These are phyloP conservation scores for Eulemur mongoz DNA, from an alignment of 2,797 vertebrate genomes.

Conservation along the genomic window DNA sequence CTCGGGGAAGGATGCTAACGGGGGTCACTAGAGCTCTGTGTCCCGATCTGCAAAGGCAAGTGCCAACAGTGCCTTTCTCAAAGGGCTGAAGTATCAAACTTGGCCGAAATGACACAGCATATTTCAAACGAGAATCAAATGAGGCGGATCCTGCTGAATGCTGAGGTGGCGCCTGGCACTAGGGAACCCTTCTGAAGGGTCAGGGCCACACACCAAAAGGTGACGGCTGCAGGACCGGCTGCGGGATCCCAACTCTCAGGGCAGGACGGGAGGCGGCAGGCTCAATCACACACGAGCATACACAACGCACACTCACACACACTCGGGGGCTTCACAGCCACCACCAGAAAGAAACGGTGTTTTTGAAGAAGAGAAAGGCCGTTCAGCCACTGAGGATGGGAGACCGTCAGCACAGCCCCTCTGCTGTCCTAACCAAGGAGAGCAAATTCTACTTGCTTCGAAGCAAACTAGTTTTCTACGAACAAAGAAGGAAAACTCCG, in stretches of 20 bases:
- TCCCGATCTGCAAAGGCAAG: neutral
- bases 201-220: no score
- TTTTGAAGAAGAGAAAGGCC: neutral
- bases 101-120: no score
- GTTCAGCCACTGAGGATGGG: neutral
- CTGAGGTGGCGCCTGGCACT: accelerated
- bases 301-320: neutral
- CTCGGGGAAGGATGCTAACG: neutral
- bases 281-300: neutral
- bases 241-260: no score
- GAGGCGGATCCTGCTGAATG: neutral
- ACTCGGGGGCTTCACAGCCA: neutral
- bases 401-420: neutral
- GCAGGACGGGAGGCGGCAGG: neutral
- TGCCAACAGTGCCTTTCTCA: neutral
- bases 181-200: no score
- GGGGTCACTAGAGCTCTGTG: accelerated
- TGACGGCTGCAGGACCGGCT: accelerated
- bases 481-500: neutral
- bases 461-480: neutral
- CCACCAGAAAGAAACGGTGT: neutral
- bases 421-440: neutral
- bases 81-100: no score
- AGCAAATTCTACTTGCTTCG: neutral
- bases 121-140: neutral